Evolutionary conservation across 2,113 vertebrate genomes (phyloP).

Genomic region (Melanocharis versteri): DNA sequence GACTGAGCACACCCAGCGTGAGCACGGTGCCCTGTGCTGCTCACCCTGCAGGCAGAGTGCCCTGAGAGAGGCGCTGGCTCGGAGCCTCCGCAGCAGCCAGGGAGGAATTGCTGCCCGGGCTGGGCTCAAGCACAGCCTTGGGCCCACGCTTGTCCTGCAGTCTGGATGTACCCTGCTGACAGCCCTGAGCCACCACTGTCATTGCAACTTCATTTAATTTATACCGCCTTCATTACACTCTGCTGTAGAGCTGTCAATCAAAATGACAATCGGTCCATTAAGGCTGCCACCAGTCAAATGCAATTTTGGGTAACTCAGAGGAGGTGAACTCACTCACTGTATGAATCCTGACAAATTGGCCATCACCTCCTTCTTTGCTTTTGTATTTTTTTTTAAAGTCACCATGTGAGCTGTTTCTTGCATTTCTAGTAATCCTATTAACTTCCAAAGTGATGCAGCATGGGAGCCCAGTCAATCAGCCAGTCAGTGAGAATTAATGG

Average conservation of each 20-base stretch:
- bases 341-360: not conserved
- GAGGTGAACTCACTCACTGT: not conserved
- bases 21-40: not conserved
- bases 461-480: not conserved
- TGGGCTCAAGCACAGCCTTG: not conserved
- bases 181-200: not conserved
- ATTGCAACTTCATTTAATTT: not conserved
- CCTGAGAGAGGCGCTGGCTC: not conserved
- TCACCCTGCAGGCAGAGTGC: not conserved
- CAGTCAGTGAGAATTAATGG: constrained; percentile 1
- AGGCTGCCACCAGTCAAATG: not conserved
- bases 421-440: not conserved
- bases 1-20: not conserved
- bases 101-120: not conserved
- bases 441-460: not conserved
- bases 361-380: not conserved
- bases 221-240: not conserved
- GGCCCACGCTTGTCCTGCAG: not conserved
- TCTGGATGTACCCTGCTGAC: not conserved
- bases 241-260: not conserved
- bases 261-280: not conserved
- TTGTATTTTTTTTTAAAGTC: not conserved
- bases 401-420: not conserved
- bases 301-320: not conserved
- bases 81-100: no score